Evolutionary conservation across 53 echinoderm and acorn worm genomes (phyloP).

Genomic region (Apostichopus leukothele): DNA sequence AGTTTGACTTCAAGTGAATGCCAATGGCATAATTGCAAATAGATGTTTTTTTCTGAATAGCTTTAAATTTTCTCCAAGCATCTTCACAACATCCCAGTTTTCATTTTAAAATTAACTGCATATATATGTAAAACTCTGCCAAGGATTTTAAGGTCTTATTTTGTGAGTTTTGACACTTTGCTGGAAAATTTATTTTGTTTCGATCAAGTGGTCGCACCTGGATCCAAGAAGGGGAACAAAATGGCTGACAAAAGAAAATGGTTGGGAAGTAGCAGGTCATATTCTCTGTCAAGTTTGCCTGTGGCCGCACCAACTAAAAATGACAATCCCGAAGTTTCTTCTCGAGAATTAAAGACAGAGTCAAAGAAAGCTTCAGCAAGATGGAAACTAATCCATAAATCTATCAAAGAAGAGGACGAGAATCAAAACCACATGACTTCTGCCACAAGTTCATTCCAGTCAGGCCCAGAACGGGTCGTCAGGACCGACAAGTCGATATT

Average conservation of each 20-base stretch:
- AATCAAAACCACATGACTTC: constrained; percentile 20
- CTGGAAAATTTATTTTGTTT: too few species aligned
- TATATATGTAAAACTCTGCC: too few species aligned
- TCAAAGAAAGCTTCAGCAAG: neutral
- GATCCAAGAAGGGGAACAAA: neutral
- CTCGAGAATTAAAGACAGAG: neutral
- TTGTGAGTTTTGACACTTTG: too few species aligned
- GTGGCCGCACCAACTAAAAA: neutral
- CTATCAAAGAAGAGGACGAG: neutral
- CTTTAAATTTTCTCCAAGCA: too few species aligned
- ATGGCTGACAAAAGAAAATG: neutral
- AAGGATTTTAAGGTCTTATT: too few species aligned
- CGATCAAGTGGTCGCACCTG: too few species aligned
- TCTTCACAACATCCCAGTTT: too few species aligned
- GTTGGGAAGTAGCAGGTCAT: neutral
- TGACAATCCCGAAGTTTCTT: neutral
- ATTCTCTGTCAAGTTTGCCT: neutral
- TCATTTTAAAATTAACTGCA: too few species aligned
- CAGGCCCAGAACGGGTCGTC: too few species aligned
- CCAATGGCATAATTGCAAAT: too few species aligned
- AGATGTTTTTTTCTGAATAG: too few species aligned
- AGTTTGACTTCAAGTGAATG: too few species aligned
- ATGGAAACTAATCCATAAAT: neutral
- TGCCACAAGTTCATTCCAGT: constrained; percentile 16
- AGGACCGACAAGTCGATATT: neutral